Evolutionary conservation across 2,888 invertebrate genomes (phyloP), one percentile per base, ranked within the genome.

Genomic region (Megalurothrips usitatus): DNA sequence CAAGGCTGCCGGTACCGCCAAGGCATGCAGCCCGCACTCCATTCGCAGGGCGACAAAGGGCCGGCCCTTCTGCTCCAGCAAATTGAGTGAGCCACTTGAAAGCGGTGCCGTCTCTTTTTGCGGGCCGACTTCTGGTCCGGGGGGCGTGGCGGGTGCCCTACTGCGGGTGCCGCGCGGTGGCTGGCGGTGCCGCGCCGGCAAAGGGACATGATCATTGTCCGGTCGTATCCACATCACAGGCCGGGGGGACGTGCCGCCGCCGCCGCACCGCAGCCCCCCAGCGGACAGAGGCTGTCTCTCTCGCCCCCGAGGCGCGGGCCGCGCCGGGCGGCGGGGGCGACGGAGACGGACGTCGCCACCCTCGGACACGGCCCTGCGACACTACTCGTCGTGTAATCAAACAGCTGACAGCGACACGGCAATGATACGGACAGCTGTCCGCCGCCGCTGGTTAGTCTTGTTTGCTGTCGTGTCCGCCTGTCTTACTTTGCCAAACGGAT

Each of bases 51-150:
- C 68, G 68, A 75, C 68, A 75, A 75, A 75, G 26, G 68, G 14
- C 58, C 26, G 23, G 68, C 26, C n/a, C 23, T 75, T 26, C 68
- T 75, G 68, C 68, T 58, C 68, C 23, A 75, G 68, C 68, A 75
- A 75, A 75, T 75, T 75, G 68, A 75, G 68, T 75, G 68, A 75
- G 68, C 68, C 68, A 26, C 68, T 26, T 75, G 23, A 75, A 75
- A 75, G 68, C 23, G 68, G 19, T 52, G 52, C 52, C 14, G 52
- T 6, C 19, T 58, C 58, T 19, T 58, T 58, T 58, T 19, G 58
- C 14, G 58, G 58, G 14, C 14, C 58, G 58, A 58, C 58, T 43
- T 43, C 6, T 6, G 34, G 34, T 43, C 34, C 34, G 6, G 58
- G 11, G 14, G 58, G 58, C 58, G 58, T 9, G 58, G 58, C 58